Base-by-base conservation (phyloP, 1,140 invertebrate species). In the Contarinia nasturtii region DNA sequence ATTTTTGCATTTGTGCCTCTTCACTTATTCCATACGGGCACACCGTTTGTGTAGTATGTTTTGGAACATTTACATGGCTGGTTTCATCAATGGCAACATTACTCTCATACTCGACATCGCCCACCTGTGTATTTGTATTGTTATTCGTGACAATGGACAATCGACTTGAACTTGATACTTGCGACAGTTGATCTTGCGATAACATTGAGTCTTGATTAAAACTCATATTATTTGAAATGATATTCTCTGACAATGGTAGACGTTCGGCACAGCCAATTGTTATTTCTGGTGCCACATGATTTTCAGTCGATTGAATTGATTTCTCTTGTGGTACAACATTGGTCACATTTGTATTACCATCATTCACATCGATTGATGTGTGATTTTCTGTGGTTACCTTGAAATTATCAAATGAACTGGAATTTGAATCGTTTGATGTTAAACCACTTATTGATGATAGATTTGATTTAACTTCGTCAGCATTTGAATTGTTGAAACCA, bases 401-500 rank as follows among this genome's bases (percentile, higher is more conserved):
- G 5, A n/a, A 40, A 21, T 43, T 43, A 12, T 20, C 7, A 10
- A 5, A 27, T 17, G 17, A 22, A 40, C 41, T 49, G 15, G 22
- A 12, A 44, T 47, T 57, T 34, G 59, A 60, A 45, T 63, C 64
- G 48, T 71, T 70, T 50, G 68, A 70, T 44, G 69, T 71, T 22
- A 73, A 53, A 53, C 73, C 74, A 51, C 73, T 77, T 53, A 75
- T 70, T 44, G 68, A 71, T 37, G 72, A 77, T 15, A 76, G 50
- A 54, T 72, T 69, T 34, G 72, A 72, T 52, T 76, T 72, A 46
- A 61, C 59, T 48, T 56, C 57, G 19, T 55, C 52, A 18, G 50
- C 50, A 41, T 46, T 40, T 48, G 59, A 54, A 46, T 44, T 53
- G 53, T 46, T 48, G 46, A 46, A 41, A 43, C 46, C 20, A 48